Conservation (phyloP, 1,140 invertebrate genomes). For the Drosophila ambigua region DNA sequence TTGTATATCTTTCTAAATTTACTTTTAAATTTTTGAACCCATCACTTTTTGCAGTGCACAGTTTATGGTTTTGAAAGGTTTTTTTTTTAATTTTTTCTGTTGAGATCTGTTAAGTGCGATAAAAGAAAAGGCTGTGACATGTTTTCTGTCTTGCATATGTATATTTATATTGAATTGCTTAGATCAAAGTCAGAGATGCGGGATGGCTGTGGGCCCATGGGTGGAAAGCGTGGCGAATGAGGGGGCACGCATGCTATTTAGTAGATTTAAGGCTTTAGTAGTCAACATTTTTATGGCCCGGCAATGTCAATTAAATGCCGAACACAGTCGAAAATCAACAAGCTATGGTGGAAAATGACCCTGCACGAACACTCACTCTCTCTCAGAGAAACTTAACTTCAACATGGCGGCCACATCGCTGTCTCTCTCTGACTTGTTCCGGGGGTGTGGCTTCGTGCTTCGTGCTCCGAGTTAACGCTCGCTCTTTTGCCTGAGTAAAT, state of each 20-base stretch:
- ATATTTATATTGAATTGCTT: constrained; percentile 54
- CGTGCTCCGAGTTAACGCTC: constrained; percentile 10
- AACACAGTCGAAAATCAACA: constrained; percentile 54
- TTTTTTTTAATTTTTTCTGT: constrained; percentile 15
- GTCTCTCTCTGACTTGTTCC: constrained; percentile 9
- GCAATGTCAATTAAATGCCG: constrained; percentile 49
- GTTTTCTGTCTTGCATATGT: constrained; percentile 48
- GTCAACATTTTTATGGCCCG: constrained; percentile 30
- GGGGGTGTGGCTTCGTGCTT: constrained; percentile 53
- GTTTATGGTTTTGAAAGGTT: constrained; percentile 15
- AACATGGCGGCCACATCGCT: constrained; percentile 45
- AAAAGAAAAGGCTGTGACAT: constrained; percentile 46
- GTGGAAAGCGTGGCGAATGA: constrained; percentile 8
- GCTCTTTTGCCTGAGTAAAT: constrained; percentile 70
- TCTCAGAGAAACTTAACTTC: constrained; percentile 23
- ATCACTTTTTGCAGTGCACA: constrained; percentile 18
- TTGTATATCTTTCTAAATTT: not conserved
- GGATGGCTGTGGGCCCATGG: constrained; percentile 19
- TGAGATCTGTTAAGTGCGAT: constrained; percentile 71
- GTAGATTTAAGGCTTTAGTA: constrained; percentile 28
- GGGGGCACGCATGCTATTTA: constrained; percentile 4
- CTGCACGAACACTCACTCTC: not conserved
- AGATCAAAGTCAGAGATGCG: constrained; percentile 62
- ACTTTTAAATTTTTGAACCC: not conserved
- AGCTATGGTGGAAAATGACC: constrained; percentile 47